phyloP scores from a whole-genome alignment of 2,888 invertebrate genomes.

The Conus canariensis region DNA sequence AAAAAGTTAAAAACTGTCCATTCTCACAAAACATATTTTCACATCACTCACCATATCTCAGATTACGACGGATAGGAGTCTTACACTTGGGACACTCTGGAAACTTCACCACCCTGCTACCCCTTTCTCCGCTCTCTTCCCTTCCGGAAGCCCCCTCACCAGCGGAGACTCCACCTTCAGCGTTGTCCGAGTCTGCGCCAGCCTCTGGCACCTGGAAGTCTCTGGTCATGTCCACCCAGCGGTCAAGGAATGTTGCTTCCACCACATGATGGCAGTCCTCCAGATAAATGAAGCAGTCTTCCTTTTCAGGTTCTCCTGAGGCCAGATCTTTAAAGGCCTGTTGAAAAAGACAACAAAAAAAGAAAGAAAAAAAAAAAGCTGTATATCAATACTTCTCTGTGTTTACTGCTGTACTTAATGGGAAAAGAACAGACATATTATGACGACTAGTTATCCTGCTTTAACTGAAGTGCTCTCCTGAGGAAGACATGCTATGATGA shows the following conservation, averaged over 20 bases:
- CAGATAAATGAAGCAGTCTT: conserved; percentile 77
- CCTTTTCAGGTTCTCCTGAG: conserved; percentile 77
- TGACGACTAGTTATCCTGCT: too few relatives aligned
- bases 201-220: conserved; percentile 2
- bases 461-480: too few relatives aligned
- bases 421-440: too few relatives aligned
- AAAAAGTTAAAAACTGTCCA: too few relatives aligned
- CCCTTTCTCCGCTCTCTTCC: neutral
- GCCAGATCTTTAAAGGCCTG: neutral
- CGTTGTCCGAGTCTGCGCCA: neutral
- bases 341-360: neutral
- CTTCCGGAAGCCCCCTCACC: conserved; percentile 72
- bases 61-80: conserved; percentile 82
- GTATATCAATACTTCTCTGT: too few relatives aligned
- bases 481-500: too few relatives aligned
- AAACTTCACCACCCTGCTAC: conserved; percentile 48
- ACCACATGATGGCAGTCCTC: conserved; percentile 70
- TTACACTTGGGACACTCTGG: conserved; percentile 83
- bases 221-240: conserved; percentile 80
- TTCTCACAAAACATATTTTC: too few relatives aligned
- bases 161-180: too few relatives aligned
- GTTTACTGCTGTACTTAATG: too few relatives aligned
- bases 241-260: conserved; percentile 75
- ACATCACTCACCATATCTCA: conserved; percentile 80
- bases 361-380: too few relatives aligned